phyloP scores from a whole-genome alignment of 92 coral and sea anemone genomes.

The Actinernus sp. region DNA sequence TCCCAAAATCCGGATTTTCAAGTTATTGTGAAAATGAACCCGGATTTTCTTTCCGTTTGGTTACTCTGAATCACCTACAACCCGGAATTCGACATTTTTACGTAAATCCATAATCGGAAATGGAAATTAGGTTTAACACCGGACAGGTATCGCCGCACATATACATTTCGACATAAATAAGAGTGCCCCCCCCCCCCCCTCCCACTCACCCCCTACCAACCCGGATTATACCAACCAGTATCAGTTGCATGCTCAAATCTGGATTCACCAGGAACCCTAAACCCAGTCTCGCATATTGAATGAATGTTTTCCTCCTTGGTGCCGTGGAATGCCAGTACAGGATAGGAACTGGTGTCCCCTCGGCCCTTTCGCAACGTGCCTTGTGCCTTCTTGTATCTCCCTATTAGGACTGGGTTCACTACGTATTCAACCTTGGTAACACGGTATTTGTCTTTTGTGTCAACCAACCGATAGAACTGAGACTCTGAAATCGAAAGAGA shows the following conservation, averaged over 20 bases:
- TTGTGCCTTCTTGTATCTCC: conserved; percentile 69
- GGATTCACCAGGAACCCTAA: conserved; percentile 72
- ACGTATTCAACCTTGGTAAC: conserved; percentile 80
- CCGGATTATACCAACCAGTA: conserved; percentile 44
- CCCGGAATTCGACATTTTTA: no score
- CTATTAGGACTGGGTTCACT: conserved; percentile 64
- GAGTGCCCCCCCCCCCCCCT: no score
- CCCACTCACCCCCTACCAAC: no score
- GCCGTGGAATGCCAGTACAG: conserved; percentile 87
- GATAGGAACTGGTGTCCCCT: conserved; percentile 65
- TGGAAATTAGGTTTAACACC: no score
- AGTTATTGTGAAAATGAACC: no score
- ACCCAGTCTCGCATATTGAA: conserved; percentile 74
- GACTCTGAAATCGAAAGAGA: conserved; percentile 56
- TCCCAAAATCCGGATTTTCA: no score
- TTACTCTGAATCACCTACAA: no score
- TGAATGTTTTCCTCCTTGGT: conserved; percentile 76
- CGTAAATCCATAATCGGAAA: no score
- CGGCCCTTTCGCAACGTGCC: conserved; percentile 43
- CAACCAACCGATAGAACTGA: conserved; percentile 86
- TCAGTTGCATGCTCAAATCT: conserved; percentile 88
- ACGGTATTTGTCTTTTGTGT: conserved; percentile 70
- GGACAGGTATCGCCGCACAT: no score
- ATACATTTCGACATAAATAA: no score
- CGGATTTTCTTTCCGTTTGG: no score